Evolutionary conservation across 1,140 invertebrate species (phyloP), one percentile per base, ranked within the genome.

Genomic region (Ceratina australensis): DNA sequence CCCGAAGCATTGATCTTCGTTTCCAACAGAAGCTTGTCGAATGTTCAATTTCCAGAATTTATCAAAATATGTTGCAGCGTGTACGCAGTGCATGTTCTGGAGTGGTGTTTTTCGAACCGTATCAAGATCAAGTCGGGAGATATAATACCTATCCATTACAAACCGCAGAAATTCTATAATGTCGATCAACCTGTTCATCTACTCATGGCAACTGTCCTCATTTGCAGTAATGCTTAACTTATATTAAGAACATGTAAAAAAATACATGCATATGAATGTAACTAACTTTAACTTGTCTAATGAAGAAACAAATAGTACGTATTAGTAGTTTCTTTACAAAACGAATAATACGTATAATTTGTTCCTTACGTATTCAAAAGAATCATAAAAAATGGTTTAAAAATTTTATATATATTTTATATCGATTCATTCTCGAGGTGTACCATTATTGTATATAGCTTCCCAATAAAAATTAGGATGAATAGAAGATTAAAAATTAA

Each of bases 91-190:
- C 10, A 42, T 42, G 33, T 42, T 42, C 33, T 50, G 59, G 65
- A 85, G 74, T 79, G 13, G 42, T 68, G 64, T 50, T 77, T 49
- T 10, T 10, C 59, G 57, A 54, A 77, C 56, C 66, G 59, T 83
- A 54, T 57, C 82, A 71, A n/a, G n/a, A 72, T n/a, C 50, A n/a
- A n/a, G n/a, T n/a, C 67, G 50, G 56, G 81, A 79, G 82, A 85
- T 68, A 81, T 79, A 82, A 82, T 83, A 82, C 82, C 80, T 89
- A 89, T 89, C 85, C 83, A 88, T 90, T 90, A 87, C 86, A 77
- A 83, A 83, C 86, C 88, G 69, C 88, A 82, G 86, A 89, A 91
- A 91, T 88, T 87, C 85, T 88, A 88, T 87, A 89, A 85, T 67
- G 72, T 50, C 59, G 81, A 84, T 80, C 81, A 80, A 77, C 72